A percentile compares a stretch with the other conserved stretches of the same genome.
These are phyloP conservation scores for Calypte anna DNA, from an alignment of 2,113 vertebrate species.

Conservation along the genomic window DNA sequence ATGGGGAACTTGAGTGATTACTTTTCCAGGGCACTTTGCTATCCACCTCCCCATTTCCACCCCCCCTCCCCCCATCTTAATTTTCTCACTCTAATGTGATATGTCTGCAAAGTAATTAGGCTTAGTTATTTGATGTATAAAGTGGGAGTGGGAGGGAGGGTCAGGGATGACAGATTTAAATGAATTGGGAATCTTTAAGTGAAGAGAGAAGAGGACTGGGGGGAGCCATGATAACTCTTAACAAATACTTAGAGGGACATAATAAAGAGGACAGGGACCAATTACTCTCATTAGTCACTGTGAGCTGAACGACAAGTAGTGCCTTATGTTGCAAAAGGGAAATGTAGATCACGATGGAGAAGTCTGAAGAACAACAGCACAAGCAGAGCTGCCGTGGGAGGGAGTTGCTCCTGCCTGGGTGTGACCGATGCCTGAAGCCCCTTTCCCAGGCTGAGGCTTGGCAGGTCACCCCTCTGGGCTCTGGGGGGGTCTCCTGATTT, in stretches of 20 bases:
- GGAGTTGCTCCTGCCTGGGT: neutral
- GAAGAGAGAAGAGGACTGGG: slow-evolving; percentile 44
- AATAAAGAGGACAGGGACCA: slow-evolving; percentile 55
- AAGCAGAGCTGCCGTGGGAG: accelerated
- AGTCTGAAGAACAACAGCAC: accelerated
- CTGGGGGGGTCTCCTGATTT: no score
- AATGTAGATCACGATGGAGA: neutral
- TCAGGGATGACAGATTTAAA: slow-evolving; percentile 30
- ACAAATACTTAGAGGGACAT: slow-evolving; percentile 45
- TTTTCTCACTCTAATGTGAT: neutral
- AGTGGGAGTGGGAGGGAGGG: slow-evolving; percentile 40
- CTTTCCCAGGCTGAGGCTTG: no score
- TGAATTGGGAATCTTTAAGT: slow-evolving; percentile 34
- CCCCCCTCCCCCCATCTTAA: no score
- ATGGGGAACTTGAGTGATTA: neutral
- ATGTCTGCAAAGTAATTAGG: neutral
- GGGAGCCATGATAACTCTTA: slow-evolving; percentile 40
- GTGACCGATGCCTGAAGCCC: no score
- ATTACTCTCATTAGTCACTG: slow-evolving; percentile 58
- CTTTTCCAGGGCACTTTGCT: neutral
- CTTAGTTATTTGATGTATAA: neutral
- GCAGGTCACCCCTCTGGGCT: no score
- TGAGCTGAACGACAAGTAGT: neutral
- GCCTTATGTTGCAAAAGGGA: neutral
- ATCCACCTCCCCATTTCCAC: no score